Conservation (phyloP, 2,113 vertebrate genomes). For the Aptenodytes patagonicus region DNA sequence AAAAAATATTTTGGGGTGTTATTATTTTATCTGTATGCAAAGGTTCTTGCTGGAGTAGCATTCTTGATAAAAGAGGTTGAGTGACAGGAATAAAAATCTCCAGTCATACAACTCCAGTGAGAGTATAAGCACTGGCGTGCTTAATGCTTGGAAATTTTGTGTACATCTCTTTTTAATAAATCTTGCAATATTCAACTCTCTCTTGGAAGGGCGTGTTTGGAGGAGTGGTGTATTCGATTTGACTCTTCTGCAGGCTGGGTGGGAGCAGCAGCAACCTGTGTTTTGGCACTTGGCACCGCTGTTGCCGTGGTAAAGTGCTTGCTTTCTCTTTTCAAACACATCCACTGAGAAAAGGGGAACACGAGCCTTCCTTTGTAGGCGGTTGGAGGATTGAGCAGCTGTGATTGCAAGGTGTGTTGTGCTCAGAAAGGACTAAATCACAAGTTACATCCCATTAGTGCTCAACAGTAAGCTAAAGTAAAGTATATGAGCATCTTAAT, state of each 20-base stretch:
- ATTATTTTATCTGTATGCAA: background rate
- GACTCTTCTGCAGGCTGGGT: background rate
- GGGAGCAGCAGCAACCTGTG: background rate
- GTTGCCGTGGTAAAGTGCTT: background rate
- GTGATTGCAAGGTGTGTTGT: background rate
- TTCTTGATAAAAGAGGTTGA: background rate
- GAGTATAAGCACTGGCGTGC: background rate
- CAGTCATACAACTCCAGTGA: background rate
- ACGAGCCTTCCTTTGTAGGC: background rate
- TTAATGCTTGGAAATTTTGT: background rate
- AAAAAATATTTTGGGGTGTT: background rate
- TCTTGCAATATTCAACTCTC: background rate
- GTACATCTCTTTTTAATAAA: background rate
- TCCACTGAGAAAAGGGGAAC: background rate
- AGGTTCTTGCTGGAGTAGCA: background rate
- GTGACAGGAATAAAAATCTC: background rate
- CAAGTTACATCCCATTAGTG: background rate
- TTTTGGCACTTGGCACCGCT: background rate
- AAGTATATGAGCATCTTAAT: background rate
- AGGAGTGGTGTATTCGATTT: accelerated
- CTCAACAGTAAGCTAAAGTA: background rate
- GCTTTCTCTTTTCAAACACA: background rate
- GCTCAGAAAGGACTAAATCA: background rate
- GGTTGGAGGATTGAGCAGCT: background rate
- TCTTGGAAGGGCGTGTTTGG: background rate